Percentiles rank a stretch among this genome's conserved stretches.
phyloP scores from a whole-genome alignment of 2,113 vertebrate species.

The Pithys albifrons region DNA sequence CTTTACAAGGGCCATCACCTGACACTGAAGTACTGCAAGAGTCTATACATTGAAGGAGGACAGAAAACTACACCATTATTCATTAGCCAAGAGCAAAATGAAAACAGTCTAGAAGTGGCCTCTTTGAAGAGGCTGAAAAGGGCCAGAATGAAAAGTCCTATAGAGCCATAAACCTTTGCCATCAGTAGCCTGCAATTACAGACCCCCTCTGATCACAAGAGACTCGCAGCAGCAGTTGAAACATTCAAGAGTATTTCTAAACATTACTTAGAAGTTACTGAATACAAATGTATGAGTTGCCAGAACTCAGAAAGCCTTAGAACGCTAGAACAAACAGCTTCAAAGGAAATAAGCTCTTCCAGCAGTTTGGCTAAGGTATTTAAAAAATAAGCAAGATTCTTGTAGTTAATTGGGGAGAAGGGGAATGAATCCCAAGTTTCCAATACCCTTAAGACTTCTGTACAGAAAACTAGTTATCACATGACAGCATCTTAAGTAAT shows the following conservation, averaged over 20 bases:
- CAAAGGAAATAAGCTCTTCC: not conserved
- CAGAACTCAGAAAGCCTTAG: not conserved
- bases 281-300: not conserved
- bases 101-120: not conserved
- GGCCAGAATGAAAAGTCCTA: not conserved
- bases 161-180: not conserved
- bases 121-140: conserved; percentile 1
- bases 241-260: not conserved
- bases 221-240: not conserved
- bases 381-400: not conserved
- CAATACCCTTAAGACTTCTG: not conserved
- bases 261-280: not conserved
- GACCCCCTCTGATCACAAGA: not conserved
- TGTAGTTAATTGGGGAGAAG: not conserved
- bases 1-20: not conserved
- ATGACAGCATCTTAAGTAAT: not conserved
- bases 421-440: not conserved
- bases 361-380: not conserved
- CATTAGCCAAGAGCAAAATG: not conserved
- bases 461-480: not conserved
- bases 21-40: not conserved
- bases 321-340: not conserved
- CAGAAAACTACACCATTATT: not conserved
- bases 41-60: not conserved
- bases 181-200: not conserved